Evolutionary conservation across 2,888 invertebrate genomes (phyloP).

Genomic region (Eristalis intricaria): DNA sequence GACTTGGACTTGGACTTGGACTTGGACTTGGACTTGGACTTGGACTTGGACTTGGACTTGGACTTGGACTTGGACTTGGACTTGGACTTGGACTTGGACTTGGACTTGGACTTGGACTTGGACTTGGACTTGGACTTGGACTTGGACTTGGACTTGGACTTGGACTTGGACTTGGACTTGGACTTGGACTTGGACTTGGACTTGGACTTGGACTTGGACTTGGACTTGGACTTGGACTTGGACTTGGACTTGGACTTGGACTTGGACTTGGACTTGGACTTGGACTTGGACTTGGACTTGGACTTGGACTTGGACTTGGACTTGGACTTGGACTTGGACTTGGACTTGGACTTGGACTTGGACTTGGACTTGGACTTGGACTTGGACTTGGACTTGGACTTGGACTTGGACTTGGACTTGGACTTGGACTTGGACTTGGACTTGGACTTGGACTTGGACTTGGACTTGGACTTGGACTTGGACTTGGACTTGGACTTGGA

Average conservation of each 20-base stretch:
- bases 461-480: constrained; percentile 37
- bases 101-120: no score
- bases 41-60: not conserved
- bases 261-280: constrained; percentile 37
- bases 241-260: constrained; percentile 27
- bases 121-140: not conserved
- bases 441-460: constrained; percentile 36
- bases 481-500: constrained; percentile 37
- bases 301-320: constrained; percentile 31
- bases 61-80: not conserved
- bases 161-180: not conserved
- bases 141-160: not conserved
- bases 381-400: constrained; percentile 35
- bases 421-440: constrained; percentile 28
- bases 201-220: not conserved
- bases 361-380: constrained; percentile 33
- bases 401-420: constrained; percentile 35
- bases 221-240: not conserved
- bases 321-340: not conserved
- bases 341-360: constrained; percentile 4
- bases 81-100: no score
- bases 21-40: constrained; percentile 33
- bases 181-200: not conserved
- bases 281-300: constrained; percentile 39
- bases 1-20: constrained; percentile 27